phyloP scores from a whole-genome alignment of 2,797 vertebrate species.

The Sternarchorhynchus goeldii region DNA sequence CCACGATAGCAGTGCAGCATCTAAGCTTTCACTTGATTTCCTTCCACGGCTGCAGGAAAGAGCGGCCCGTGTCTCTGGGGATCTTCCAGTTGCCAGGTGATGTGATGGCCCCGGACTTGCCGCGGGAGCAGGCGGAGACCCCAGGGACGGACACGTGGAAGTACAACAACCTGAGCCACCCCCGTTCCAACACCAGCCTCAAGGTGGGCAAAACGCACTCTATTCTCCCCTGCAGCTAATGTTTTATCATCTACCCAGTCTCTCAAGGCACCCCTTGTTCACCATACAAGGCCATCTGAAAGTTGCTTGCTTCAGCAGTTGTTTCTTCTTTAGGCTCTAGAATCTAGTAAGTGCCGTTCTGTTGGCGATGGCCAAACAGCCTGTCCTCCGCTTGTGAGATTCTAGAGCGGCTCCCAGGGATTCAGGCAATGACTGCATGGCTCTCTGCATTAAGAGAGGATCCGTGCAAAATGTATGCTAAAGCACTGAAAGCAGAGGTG shows the following conservation, averaged over 20 bases:
- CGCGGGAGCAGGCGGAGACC: constrained; percentile 79
- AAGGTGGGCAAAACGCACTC: constrained; percentile 75
- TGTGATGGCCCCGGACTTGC: constrained; percentile 81
- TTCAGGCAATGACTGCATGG: constrained; percentile 36
- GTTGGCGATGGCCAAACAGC: not conserved
- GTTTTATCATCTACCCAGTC: not conserved
- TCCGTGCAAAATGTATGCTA: constrained; percentile 24
- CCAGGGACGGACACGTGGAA: constrained; percentile 88
- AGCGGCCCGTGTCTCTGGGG: constrained; percentile 91
- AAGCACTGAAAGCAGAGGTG: constrained; percentile 18
- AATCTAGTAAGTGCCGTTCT: not conserved
- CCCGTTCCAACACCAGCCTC: constrained; percentile 89
- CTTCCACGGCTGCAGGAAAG: constrained; percentile 80
- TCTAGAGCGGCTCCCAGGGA: not conserved
- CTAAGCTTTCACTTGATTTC: not conserved
- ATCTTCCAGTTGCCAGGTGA: constrained; percentile 89
- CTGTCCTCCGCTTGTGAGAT: not conserved
- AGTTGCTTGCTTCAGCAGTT: not conserved
- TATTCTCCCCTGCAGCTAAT: not conserved
- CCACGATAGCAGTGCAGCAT: not conserved
- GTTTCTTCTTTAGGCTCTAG: not conserved
- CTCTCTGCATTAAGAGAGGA: constrained; percentile 16
- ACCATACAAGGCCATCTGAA: not conserved
- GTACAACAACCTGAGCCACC: constrained; percentile 87
- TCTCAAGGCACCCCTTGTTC: not conserved